Percentiles rank a stretch among this genome's conserved stretches.
These are phyloP conservation scores for Halcyon chelicuti DNA, from an alignment of 2,797 vertebrate species.

Conservation along the genomic window DNA sequence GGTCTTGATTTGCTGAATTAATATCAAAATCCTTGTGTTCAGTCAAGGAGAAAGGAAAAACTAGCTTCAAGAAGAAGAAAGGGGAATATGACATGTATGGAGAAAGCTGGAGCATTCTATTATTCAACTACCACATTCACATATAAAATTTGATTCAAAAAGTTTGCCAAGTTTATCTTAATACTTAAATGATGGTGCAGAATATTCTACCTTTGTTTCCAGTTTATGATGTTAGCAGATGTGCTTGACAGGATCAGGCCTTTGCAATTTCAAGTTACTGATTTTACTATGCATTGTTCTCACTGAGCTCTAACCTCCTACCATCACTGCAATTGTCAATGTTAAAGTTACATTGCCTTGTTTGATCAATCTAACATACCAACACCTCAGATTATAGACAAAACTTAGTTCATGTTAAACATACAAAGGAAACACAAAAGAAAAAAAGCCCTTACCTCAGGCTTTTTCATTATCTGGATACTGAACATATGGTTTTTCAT, in stretches of 20 bases:
- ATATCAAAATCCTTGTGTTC: not conserved
- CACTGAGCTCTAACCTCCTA: not conserved
- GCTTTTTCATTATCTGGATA: constrained; percentile 97
- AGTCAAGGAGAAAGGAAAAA: not conserved
- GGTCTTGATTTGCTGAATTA: not conserved
- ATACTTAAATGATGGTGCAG: not conserved
- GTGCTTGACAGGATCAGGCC: not conserved
- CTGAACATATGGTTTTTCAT: constrained; percentile 99
- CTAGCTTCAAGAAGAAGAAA: not conserved
- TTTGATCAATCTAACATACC: not conserved
- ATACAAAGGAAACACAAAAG: not conserved
- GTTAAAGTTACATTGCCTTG: not conserved
- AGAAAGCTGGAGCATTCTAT: not conserved
- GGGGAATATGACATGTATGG: not conserved
- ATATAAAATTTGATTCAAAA: not conserved
- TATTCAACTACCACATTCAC: not conserved
- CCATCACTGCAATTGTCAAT: not conserved
- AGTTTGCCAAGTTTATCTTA: not conserved
- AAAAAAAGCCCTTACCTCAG: constrained; percentile 84
- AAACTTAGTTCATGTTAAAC: not conserved
- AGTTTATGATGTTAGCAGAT: not conserved
- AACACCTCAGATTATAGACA: not conserved
- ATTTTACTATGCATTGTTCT: not conserved
- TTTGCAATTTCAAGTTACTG: not conserved
- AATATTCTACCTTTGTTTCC: not conserved